Percentiles rank a stretch among this genome's conserved stretches.
Evolutionary conservation across 2,797 vertebrate species (phyloP).

Genomic region (Hoplostethus atlanticus): DNA sequence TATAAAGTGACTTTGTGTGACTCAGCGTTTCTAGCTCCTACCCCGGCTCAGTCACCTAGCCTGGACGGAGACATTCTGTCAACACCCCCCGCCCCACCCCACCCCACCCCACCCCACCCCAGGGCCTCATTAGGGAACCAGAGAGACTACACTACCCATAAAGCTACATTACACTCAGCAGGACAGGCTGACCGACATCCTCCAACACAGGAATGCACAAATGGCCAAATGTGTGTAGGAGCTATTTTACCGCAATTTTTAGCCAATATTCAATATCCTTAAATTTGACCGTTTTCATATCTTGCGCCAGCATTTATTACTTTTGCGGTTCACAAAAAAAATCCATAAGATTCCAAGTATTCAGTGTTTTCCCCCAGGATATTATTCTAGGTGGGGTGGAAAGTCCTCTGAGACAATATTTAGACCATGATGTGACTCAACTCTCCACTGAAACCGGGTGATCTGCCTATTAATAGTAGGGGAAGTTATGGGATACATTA

Average conservation of each 20-base stretch:
- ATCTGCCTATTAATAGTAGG: no score
- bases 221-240: no score
- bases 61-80: constrained; percentile 38
- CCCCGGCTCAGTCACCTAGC: background rate
- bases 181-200: constrained; percentile 66
- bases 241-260: no score
- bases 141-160: constrained; percentile 59
- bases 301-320: no score
- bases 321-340: no score
- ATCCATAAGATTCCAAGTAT: no score
- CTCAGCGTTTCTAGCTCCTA: constrained; percentile 28
- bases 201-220: constrained; percentile 24
- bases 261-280: constrained; percentile 13
- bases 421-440: background rate
- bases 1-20: constrained; percentile 42
- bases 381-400: background rate
- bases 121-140: constrained; percentile 65
- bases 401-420: background rate
- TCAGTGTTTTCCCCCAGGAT: no score
- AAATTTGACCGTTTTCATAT: background rate
- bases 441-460: background rate
- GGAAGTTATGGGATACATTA: no score
- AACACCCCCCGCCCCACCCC: constrained; percentile 30
- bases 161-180: constrained; percentile 67
- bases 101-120: background rate